phyloP scores from a whole-genome alignment of 2,888 invertebrate species.

The Euproctis similis region DNA sequence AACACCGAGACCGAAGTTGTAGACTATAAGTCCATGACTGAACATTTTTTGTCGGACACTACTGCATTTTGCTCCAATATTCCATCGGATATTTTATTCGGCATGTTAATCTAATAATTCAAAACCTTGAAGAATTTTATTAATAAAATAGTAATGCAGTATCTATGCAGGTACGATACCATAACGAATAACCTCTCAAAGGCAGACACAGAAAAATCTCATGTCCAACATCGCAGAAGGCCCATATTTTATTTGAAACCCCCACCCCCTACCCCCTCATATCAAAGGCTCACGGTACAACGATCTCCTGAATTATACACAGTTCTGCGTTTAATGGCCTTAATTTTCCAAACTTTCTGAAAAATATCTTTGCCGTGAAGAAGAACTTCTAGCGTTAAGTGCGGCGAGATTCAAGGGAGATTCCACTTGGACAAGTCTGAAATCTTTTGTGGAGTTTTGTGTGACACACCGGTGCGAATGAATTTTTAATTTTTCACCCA shows the following conservation, averaged over 20 bases:
- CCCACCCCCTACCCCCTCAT: no score
- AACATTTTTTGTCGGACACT: no score
- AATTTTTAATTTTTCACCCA: no score
- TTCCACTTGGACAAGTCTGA: conserved; percentile 24
- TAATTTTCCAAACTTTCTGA: conserved; percentile 56
- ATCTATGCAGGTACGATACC: no score
- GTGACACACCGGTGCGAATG: conserved; percentile 32
- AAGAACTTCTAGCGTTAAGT: conserved; percentile 40
- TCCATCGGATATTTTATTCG: no score
- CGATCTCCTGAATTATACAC: conserved; percentile 44
- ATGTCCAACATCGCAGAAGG: conserved; percentile 20
- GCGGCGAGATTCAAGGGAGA: conserved; percentile 17
- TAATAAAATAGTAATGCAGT: no score
- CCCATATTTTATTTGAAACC: conserved; percentile 53
- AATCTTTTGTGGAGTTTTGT: conserved; percentile 31
- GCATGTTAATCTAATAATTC: no score
- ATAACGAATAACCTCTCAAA: conserved; percentile 12
- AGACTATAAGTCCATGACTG: no score
- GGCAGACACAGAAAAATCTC: conserved; percentile 13
- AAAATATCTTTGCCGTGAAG: no score
- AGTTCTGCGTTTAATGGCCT: conserved; percentile 51
- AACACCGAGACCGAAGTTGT: no score
- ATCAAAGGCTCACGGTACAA: conserved; percentile 34
- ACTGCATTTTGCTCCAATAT: no score
- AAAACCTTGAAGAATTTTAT: no score